These are phyloP conservation scores for Caiman crocodilus DNA, from an alignment of 2,797 vertebrate species.

Conservation along the genomic window DNA sequence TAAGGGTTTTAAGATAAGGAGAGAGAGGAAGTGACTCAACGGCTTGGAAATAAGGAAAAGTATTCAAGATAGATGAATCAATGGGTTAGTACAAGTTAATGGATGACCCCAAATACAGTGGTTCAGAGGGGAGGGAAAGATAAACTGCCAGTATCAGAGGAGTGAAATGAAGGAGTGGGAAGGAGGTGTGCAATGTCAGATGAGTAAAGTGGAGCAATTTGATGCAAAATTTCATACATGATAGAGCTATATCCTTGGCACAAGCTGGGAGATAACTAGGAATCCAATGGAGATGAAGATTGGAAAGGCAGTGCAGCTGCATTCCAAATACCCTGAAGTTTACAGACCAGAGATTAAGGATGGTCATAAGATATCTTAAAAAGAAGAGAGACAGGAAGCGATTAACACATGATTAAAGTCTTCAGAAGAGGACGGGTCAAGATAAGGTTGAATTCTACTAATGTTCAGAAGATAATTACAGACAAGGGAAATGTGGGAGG, in stretches of 20 bases:
- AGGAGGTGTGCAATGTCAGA: background rate
- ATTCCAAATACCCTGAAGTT: background rate
- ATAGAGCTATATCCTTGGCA: background rate
- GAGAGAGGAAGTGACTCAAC: background rate
- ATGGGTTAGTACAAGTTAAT: background rate
- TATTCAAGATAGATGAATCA: background rate
- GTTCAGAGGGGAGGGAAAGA: background rate
- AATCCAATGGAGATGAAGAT: background rate
- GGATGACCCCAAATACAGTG: background rate
- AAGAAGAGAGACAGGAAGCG: background rate
- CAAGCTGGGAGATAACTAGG: background rate
- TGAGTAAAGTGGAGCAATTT: background rate
- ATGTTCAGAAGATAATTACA: background rate
- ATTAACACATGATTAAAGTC: fast-evolving
- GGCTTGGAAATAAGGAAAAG: fast-evolving
- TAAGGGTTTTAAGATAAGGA: background rate
- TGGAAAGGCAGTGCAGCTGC: background rate
- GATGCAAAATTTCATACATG: background rate
- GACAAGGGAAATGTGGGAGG: background rate
- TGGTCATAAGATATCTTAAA: background rate
- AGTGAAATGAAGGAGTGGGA: background rate
- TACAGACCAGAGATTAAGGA: background rate
- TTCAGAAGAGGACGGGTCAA: background rate
- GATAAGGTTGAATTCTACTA: background rate
- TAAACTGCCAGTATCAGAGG: background rate